These are phyloP conservation scores for Zaprionus taronus DNA, from an alignment of 1,140 invertebrate species.

Conservation along the genomic window DNA sequence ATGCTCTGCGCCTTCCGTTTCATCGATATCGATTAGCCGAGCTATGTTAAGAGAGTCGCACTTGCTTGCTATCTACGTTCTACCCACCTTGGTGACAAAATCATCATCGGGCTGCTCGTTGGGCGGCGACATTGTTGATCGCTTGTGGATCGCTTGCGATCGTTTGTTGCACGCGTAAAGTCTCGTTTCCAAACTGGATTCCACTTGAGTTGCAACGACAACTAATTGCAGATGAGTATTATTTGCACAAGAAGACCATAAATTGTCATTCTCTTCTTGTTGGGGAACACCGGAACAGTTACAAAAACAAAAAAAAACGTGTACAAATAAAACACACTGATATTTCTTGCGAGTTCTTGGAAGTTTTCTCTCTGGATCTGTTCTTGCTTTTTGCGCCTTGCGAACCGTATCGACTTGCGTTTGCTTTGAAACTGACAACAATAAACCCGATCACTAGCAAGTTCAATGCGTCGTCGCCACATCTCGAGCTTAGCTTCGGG, in stretches of 20 bases:
- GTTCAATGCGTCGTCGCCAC: slow-evolving; percentile 38
- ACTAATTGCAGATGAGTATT: slow-evolving; percentile 69
- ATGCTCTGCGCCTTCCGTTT: not conserved
- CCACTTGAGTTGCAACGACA: not conserved
- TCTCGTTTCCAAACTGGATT: not conserved
- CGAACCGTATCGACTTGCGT: slow-evolving; percentile 60
- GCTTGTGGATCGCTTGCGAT: not conserved
- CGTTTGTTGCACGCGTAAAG: too few relatives aligned
- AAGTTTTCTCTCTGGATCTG: not conserved
- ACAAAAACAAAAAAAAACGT: slow-evolving; percentile 33
- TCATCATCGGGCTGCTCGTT: slow-evolving; percentile 68
- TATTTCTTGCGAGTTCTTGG: not conserved
- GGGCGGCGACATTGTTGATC: slow-evolving; percentile 56
- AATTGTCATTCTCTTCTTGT: slow-evolving; percentile 64
- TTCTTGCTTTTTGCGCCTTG: slow-evolving; percentile 6
- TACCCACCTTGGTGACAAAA: slow-evolving; percentile 67
- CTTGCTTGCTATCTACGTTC: not conserved
- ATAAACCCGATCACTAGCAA: slow-evolving; percentile 42
- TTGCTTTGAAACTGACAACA: slow-evolving; percentile 64
- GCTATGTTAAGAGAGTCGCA: slow-evolving; percentile 23
- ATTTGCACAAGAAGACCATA: slow-evolving; percentile 75
- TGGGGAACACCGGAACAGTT: slow-evolving; percentile 17
- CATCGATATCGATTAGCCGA: slow-evolving; percentile 29
- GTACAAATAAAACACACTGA: not conserved
- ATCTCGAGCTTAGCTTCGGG: not conserved